Base-by-base conservation (phyloP, 2,113 vertebrate genomes). In the Emydura subglobosa region DNA sequence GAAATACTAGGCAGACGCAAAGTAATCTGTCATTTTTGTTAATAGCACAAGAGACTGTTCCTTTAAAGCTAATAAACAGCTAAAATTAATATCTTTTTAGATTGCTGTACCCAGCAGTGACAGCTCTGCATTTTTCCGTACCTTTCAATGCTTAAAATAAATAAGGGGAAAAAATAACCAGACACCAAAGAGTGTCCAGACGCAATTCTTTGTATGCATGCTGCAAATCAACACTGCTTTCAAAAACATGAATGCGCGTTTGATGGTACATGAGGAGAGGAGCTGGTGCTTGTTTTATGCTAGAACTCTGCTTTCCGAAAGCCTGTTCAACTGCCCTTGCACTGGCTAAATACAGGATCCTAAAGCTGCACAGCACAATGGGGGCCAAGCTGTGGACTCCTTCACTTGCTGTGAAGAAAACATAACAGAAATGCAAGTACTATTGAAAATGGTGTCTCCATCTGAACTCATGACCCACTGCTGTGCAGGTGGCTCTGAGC, bases 81-180 rank as follows among this genome's bases (percentile, higher is more conserved):
- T 74, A 42, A 4, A 94, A 97, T 93, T 86, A 87, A 90, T 96
- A 97, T 96, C 53, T 94, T 79, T 65, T 82, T 68, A 88, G 88
- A 95, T 91, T 61, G 94, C 96, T 16, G 68, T 65, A 86, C 93
- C 88, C 42, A 6, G 90, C 49, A 86, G 82, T 91, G 96, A 90
- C 86, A 78, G 89, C 1, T 2, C 79, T 57, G 29, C 54, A 6
- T 95, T 87, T 93, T 89, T 90, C 47, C 34, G 4, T 76, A 5
- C 51, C 65, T 93, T 95, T 94, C 89, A 87, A 91, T 95, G 86
- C 22, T 10, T 68, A 5, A 0, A 3, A 90, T 93, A 87, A 89
- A 24, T 90, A 90, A 88, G 19, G 31, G n/a, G 13, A 61, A 39
- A 14, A 51, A 39, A 72, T 49, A 74, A 86, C 49, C 34, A 51